Evolutionary conservation across 2,797 vertebrate genomes (phyloP).

Genomic region (Iguana delicatissima): DNA sequence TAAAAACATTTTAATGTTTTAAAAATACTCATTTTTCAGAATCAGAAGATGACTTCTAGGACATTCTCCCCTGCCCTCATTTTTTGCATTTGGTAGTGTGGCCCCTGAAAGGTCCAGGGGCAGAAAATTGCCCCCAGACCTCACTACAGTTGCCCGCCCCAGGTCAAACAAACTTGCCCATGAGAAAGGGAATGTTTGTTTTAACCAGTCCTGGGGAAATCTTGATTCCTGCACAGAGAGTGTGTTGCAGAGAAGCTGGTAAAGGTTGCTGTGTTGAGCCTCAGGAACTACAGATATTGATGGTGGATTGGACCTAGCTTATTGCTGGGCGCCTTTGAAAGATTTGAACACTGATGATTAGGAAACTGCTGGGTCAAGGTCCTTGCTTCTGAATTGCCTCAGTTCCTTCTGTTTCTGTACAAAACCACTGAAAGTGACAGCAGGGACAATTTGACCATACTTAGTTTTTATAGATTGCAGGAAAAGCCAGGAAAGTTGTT

Average conservation of each 20-base stretch:
- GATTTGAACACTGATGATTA: constrained; percentile 7
- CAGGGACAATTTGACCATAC: neutral
- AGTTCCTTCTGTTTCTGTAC: neutral
- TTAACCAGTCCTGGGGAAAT: neutral
- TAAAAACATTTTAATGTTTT: too few species aligned
- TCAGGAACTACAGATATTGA: neutral
- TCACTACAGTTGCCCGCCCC: too few species aligned
- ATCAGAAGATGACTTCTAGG: too few species aligned
- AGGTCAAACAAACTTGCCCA: neutral
- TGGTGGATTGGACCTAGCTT: neutral
- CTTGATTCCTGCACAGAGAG: rapidly evolving
- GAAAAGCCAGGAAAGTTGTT: neutral
- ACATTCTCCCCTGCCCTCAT: too few species aligned
- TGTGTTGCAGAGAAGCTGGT: neutral
- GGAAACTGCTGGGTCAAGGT: neutral
- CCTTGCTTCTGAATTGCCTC: neutral
- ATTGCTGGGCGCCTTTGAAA: neutral
- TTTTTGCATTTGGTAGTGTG: too few species aligned
- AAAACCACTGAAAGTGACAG: neutral
- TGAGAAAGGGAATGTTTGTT: neutral
- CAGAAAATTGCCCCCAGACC: too few species aligned
- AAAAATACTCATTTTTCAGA: too few species aligned
- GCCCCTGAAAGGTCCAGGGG: too few species aligned
- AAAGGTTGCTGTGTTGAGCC: neutral
- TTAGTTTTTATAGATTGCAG: neutral